Evolutionary conservation across 2,797 vertebrate species (phyloP), one percentile per base, ranked within the genome.

Genomic region (Falco rusticolus): DNA sequence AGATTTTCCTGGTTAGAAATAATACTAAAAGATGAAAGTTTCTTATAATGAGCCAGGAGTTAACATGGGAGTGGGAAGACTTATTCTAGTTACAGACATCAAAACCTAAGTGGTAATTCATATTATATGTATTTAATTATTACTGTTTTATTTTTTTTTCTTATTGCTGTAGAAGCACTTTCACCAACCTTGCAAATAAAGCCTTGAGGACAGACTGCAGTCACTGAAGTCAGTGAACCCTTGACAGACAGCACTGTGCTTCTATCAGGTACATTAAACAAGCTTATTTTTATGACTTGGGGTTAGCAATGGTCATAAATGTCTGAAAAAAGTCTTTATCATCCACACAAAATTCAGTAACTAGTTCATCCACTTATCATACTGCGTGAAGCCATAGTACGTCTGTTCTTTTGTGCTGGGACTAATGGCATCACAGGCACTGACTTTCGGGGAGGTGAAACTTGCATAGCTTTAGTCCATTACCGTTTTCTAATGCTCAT

Each of bases 391-490:
- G 45, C 31, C 37, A 11, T 25, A 28, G 45, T 54, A 18, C 18
- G 71, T 64, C 43, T 48, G 18, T 84, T 87, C 16, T 72, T 65
- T 65, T 84, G 41, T 65, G 21, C 37, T 74, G 69, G 41, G 22
- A 74, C 81, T 50, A 56, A 59, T 4, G 26, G 24, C 20, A 22
- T 57, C 11, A 8, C 10, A 56, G 14, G 20, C 47, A 33, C 51
- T 89, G 86, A 60, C 83, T 92, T 91, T 64, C 57, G 94, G 68
- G 81, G 61, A 89, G 45, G 61, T 70, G 50, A 70, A 91, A 77
- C 87, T 78, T 77, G 53, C 13, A 6, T 39, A 37, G 6, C 7
- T 78, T 96, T 89, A 66, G 41, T 66, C 33, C 61, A 37, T 77
- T 72, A 37, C n/a, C 24, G 4, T n/a, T 69, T 39, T 0, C 0